Base-by-base conservation (phyloP, 2,888 invertebrate species). In the Hyalella azteca region DNA sequence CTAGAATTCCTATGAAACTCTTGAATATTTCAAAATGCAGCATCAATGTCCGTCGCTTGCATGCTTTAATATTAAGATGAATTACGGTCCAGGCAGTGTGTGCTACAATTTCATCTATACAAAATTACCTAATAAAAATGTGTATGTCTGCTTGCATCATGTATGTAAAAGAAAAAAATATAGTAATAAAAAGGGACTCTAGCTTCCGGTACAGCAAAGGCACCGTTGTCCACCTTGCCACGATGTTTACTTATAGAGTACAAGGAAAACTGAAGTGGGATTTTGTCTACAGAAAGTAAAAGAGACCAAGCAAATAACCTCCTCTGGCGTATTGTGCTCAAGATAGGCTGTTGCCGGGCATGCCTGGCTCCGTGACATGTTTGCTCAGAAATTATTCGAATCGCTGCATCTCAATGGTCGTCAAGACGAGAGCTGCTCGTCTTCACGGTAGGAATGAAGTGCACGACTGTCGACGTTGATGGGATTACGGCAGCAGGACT, bases 361-460 rank as follows among this genome's bases (percentile, higher is more conserved):
- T 54, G 36, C 29, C 36, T 66, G 66, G 66, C 29, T 66, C 36
- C 66, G 32, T 54, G 54, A 54, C 54, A 54, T 66, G 66, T 66
- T 66, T 66, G 39, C 66, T 5, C 36, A 36, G 66, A 36, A 66
- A 66, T 66, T 66, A 66, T 66, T 36, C 66, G 66, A 66, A 66
- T 15, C 15, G 66, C 36, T 66, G 66, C 66, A 66, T 66, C 19
- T 36, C 36, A 66, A 66, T 66, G 66, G 36, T 15, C 36, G 36
- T 36, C n/a, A 66, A 54, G 26, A 29, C 4, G 54, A 54, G 54
- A 54, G 66, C 19, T 29, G 66, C 66, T 36, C 66, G 66, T 66
- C 66, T 66, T 66, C 3, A n/a, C 29, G 39, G 36, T 66, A 32
- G 36, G 29, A 36, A 32, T 66, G 66, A 29, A 66, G 66, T 66